Evolutionary conservation across 2,113 vertebrate genomes (phyloP), one percentile per base, ranked within the genome.

Genomic region (Nanorana parkeri): DNA sequence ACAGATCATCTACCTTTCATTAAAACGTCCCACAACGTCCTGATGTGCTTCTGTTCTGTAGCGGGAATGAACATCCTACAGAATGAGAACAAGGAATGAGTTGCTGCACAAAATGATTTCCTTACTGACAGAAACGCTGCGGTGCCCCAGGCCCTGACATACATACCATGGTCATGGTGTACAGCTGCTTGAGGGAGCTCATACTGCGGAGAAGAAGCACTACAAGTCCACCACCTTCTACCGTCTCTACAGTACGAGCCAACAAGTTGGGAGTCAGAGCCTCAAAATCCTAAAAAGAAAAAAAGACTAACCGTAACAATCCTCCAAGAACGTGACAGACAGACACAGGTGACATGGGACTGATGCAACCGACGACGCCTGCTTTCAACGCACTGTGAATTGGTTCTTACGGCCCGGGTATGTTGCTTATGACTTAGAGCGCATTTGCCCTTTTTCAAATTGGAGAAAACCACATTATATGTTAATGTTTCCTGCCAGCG

Each of bases 21-120:
- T 99, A 87, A 99, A 99, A 58, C 98, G 90, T 82, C 97, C 98
- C 20, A 98, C 93, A 78, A 99, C 96, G 0, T 99, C 96, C 89
- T 99, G 98, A 88, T 99, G 97, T 0, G 97, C 96, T 87, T 99
- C 98, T 0, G 97, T 99, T 73, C 98, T 93, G 74, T 97, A 99
- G 0, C 98, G 93, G n/a, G 97, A 93, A 84, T 99, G 98, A 0
- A 99, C 97, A 0, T 99, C 98, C 97, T 99, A 84, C 17, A 28
- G 66, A n/a, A 32, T 1, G 28, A 36, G 29, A 7, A 15, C 41
- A 47, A 47, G 41, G 13, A 47, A 13, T 47, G 13, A 47, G 32
- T 36, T 7, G 0, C 32, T 36, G 32, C 32, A 3, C n/a, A n/a
- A n/a, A n/a, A n/a, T n/a, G 2, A 36, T 36, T 36, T 36, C 32